Conservation (phyloP, 2,113 vertebrate species). For the Caranx melampygus region DNA sequence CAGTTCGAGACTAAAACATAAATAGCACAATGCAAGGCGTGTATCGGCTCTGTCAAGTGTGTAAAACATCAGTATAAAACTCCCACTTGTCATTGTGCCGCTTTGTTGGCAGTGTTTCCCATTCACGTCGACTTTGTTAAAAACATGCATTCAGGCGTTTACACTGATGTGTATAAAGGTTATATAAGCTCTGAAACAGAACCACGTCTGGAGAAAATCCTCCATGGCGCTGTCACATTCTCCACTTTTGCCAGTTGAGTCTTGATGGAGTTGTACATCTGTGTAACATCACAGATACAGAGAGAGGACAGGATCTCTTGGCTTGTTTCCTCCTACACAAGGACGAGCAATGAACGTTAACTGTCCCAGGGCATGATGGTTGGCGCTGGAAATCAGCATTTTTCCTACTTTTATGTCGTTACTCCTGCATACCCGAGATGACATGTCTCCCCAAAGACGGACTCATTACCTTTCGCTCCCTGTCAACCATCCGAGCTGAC, state of each 20-base stretch:
- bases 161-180: slow-evolving; percentile 34
- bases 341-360: slow-evolving; percentile 12
- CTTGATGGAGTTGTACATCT: slow-evolving; percentile 40
- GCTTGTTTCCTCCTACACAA: slow-evolving; percentile 19
- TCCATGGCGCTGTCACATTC: slow-evolving; percentile 49
- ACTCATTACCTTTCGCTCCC: slow-evolving; percentile 55
- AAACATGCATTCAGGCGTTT: slow-evolving; percentile 27
- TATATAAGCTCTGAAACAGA: slow-evolving; percentile 52
- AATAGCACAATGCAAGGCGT: too few relatives aligned
- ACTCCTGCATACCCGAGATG: slow-evolving; percentile 41
- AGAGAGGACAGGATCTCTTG: slow-evolving; percentile 33
- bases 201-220: slow-evolving; percentile 43
- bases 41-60: background rate
- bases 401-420: slow-evolving; percentile 30
- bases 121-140: slow-evolving; percentile 22
- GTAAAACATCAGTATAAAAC: background rate
- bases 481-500: slow-evolving; percentile 20
- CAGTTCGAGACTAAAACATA: too few relatives aligned
- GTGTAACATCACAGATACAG: slow-evolving; percentile 24
- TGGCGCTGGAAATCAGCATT: slow-evolving; percentile 36
- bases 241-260: slow-evolving; percentile 19
- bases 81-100: background rate
- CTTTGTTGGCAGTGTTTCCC: slow-evolving; percentile 30
- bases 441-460: slow-evolving; percentile 48
- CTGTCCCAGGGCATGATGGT: slow-evolving; percentile 19